These are phyloP conservation scores for Tychaedon coryphoeus DNA, from an alignment of 2,113 vertebrate species.

Conservation along the genomic window DNA sequence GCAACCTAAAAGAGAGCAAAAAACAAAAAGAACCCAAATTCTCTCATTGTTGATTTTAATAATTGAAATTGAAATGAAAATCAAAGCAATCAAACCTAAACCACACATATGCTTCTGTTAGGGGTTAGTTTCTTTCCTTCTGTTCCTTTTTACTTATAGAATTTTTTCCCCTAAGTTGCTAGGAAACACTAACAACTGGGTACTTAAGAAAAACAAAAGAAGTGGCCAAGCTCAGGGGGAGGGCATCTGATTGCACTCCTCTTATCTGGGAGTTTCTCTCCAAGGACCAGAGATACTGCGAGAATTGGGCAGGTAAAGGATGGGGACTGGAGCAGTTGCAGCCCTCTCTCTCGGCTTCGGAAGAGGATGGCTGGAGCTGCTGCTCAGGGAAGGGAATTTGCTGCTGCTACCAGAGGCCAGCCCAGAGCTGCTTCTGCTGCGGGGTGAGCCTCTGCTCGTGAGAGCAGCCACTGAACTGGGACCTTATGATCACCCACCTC, in stretches of 20 bases:
- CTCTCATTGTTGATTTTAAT: neutral
- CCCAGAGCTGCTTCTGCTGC: neutral
- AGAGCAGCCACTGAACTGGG: neutral
- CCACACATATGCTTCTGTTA: fast-evolving
- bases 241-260: neutral
- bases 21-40: neutral
- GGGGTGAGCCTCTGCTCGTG: neutral
- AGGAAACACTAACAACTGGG: neutral
- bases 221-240: neutral
- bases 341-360: neutral
- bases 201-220: neutral
- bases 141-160: neutral
- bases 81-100: neutral
- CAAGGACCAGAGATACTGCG: neutral
- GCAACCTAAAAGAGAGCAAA: slow-evolving; percentile 81
- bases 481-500: neutral
- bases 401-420: neutral
- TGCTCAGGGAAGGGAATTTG: neutral
- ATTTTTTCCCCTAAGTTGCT: neutral
- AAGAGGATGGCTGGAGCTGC: neutral
- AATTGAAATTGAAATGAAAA: neutral
- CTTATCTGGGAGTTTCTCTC: neutral
- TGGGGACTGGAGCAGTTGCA: too few relatives aligned
- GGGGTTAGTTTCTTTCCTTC: neutral
- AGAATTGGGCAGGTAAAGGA: neutral